These are phyloP conservation scores for Andrena haemorrhoa DNA, from an alignment of 2,888 invertebrate genomes.

Conservation along the genomic window DNA sequence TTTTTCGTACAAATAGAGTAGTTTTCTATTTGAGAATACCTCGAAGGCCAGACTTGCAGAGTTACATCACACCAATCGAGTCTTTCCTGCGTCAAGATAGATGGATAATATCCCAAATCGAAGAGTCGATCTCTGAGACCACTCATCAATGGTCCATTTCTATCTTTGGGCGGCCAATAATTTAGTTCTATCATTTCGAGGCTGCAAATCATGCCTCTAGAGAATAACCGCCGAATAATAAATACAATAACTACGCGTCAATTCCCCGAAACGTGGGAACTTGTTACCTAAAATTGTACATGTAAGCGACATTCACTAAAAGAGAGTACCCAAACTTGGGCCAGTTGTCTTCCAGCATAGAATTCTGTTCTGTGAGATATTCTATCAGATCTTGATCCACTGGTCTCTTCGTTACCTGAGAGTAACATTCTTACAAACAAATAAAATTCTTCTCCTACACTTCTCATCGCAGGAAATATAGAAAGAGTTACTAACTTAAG, in stretches of 20 bases:
- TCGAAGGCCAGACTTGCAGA: conserved; percentile 63
- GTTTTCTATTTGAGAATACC: conserved; percentile 54
- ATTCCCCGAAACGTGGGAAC: neutral
- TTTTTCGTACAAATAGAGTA: too few species aligned
- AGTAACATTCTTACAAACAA: neutral
- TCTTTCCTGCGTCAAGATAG: conserved; percentile 59
- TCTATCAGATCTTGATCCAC: conserved; percentile 58
- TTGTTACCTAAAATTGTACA: conserved; percentile 77
- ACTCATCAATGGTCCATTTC: conserved; percentile 64
- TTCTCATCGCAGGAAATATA: too few species aligned
- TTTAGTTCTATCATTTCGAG: conserved; percentile 58
- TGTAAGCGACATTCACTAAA: conserved; percentile 64
- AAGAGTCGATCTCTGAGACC: conserved; percentile 45
- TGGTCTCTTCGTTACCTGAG: conserved; percentile 21
- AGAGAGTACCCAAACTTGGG: conserved; percentile 71
- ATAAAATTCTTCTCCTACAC: too few species aligned
- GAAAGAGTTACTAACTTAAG: too few species aligned
- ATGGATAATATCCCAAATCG: conserved; percentile 67
- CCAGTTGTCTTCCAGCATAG: conserved; percentile 63
- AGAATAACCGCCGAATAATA: neutral
- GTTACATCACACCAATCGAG: conserved; percentile 36
- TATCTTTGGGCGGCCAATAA: conserved; percentile 62
- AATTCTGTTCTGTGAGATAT: conserved; percentile 66
- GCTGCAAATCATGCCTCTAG: conserved; percentile 43
- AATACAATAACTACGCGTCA: neutral